Conservation (phyloP, 2,888 invertebrate species). For the Acanthosoma haemorrhoidale region DNA sequence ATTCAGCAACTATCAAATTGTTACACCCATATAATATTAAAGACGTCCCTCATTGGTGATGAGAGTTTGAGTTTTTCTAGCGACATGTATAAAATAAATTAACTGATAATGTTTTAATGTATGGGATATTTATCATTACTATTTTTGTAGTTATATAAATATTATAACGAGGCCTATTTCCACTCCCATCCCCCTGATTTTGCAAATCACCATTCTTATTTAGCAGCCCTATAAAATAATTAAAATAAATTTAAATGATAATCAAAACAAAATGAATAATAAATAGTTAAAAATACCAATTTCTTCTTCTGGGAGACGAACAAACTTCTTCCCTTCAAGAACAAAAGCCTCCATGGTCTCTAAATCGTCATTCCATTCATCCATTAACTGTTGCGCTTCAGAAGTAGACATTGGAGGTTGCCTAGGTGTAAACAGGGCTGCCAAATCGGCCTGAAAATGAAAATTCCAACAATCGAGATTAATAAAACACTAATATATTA, state of each 20-base stretch:
- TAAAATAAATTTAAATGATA: too few relatives aligned
- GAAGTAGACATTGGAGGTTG: conserved; percentile 78
- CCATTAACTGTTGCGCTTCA: conserved; percentile 82
- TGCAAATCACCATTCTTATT: neutral
- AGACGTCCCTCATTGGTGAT: too few relatives aligned
- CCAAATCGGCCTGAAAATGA: conserved; percentile 75
- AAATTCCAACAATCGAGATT: neutral
- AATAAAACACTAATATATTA: too few relatives aligned
- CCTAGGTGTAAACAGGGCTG: conserved; percentile 90
- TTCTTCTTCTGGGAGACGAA: conserved; percentile 92
- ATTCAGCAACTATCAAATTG: too few relatives aligned
- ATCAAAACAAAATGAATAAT: neutral
- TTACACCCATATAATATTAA: too few relatives aligned
- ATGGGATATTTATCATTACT: too few relatives aligned
- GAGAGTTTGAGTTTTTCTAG: too few relatives aligned
- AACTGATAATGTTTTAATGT: too few relatives aligned
- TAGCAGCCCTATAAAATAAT: neutral
- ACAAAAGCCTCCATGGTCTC: conserved; percentile 98
- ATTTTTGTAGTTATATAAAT: conserved; percentile 5
- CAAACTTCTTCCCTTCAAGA: conserved; percentile 93
- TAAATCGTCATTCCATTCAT: conserved; percentile 97
- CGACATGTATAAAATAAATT: too few relatives aligned
- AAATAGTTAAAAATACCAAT: conserved; percentile 53
- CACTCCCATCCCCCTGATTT: neutral
- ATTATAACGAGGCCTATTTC: too few relatives aligned